Base-by-base conservation (phyloP, 1,140 invertebrate genomes). In the Drosophila santomea region DNA sequence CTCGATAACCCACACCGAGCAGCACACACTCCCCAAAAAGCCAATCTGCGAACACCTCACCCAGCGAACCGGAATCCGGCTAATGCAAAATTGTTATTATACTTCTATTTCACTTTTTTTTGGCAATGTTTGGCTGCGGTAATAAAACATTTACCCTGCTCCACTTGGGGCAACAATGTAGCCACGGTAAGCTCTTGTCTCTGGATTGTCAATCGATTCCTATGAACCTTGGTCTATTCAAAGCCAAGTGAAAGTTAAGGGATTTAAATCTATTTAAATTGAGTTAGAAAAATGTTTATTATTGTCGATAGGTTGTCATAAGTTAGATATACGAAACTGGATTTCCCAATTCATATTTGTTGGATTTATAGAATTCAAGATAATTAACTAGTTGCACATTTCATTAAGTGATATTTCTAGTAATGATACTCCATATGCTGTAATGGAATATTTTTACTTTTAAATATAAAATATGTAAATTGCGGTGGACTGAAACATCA, bases 11-110 rank as follows among this genome's bases (percentile, higher is more conserved):
- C 59, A 47, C 35, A 50, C 41, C 44, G 35, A 25, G 44, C 52
- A 48, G 17, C 11, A 39, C 39, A 44, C 63, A 62, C 63, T 67
- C 47, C 64, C 60, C 63, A 68, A 62, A 60, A 39, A 59, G 17
- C 36, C 60, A 35, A 67, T 62, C 58, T 35, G 23, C 44, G 11
- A 43, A 50, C 63, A 62, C 64, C 59, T 63, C 63, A 48, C 60
- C 59, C 69, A 56, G 39, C 63, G 69, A 89, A 89, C 85, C 78
- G 85, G 80, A 89, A 85, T 90, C 68, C 48, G 20, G 54, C 48
- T 74, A 81, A 89, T 85, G 74, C 78, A 89, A 89, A 84, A 88
- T 61, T 55, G 66, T 89, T 89, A 59, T 75, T 71, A 83, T 71
- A 64, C 72, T 54, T 88, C 55, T 61, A 56, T 61, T 77, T 78